Base-by-base conservation (phyloP, 2,888 invertebrate species). In the Nezara viridula region DNA sequence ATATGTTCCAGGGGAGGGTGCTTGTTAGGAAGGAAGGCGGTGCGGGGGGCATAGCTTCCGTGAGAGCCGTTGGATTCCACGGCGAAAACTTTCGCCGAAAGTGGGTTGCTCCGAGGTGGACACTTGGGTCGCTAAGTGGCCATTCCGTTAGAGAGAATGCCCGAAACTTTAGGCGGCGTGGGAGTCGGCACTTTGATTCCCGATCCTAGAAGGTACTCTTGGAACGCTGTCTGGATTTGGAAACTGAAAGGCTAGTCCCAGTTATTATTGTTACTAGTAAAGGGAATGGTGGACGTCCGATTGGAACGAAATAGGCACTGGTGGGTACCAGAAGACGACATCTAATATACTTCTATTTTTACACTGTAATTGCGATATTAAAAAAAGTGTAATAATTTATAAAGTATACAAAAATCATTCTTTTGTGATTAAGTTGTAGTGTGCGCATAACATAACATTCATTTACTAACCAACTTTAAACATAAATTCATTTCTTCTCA, bases 61-160 rank as follows among this genome's bases (percentile, higher is more conserved):
- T 81, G 81, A 81, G 81, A 81, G 81, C 44, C 81, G 81, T 21
- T 16, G 81, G 44, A 81, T 81, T 81, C 81, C 81, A 81, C 44
- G 81, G 44, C n/a, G 81, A 81, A 81, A 81, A 81, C n/a, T 81
- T 81, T 81, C 81, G 81, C 81, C 81, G 81, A 81, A 81, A 81
- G 81, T 81, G 81, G 81, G 81, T 81, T 81, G 81, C 81, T 81
- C 81, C 44, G 44, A 81, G 81, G 81, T 81, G 81, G 81, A 81
- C 81, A 81, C 81, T 81, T 81, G 81, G 77, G 12, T 81, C 81
- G 44, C 81, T 81, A 81, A 81, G 81, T 81, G 81, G 81, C 44
- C 81, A 81, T 81, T 81, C 81, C 81, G 81, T 81, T 81, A 81
- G 81, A 37, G 81, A 81, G 81, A 81, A 81, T 81, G 81, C 81